Conservation (phyloP, 2,113 vertebrate species). For the Nannospalax galili region DNA sequence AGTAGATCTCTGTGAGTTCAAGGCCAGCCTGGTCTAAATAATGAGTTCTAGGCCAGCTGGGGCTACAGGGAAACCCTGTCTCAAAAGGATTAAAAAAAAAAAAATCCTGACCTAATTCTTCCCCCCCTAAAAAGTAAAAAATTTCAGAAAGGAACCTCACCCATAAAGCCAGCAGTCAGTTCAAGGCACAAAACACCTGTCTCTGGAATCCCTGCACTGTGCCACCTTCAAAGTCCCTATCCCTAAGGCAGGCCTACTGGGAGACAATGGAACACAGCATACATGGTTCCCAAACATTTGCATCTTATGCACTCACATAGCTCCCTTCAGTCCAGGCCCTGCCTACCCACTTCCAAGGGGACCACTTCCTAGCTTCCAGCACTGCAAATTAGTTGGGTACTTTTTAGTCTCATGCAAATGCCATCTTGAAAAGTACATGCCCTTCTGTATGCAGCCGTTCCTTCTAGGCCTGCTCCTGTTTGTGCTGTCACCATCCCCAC, state of each 20-base stretch:
- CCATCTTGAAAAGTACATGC: not conserved
- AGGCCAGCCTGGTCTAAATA: no score
- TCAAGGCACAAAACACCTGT: not conserved
- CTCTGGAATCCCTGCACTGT: no score
- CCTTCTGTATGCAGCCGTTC: not conserved
- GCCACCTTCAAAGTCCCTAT: not conserved
- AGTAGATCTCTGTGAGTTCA: no score
- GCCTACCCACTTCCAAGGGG: no score
- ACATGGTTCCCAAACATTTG: not conserved
- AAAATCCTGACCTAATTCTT: not conserved
- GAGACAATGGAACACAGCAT: not conserved
- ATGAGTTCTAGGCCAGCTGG: no score
- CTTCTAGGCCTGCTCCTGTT: rapidly evolving
- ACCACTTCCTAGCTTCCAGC: not conserved
- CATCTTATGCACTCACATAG: not conserved
- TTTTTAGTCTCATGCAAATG: not conserved
- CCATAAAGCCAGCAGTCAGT: not conserved
- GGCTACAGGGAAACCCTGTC: no score
- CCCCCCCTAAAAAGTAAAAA: not conserved
- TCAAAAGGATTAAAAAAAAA: no score
- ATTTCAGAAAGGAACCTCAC: not conserved
- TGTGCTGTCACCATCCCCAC: rapidly evolving
- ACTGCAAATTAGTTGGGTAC: not conserved
- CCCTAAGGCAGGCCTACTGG: not conserved
- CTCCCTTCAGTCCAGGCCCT: not conserved